Percentiles rank a stretch among this genome's conserved stretches.
phyloP scores from a whole-genome alignment of 2,888 invertebrate genomes.

The Cheilosia grossa region DNA sequence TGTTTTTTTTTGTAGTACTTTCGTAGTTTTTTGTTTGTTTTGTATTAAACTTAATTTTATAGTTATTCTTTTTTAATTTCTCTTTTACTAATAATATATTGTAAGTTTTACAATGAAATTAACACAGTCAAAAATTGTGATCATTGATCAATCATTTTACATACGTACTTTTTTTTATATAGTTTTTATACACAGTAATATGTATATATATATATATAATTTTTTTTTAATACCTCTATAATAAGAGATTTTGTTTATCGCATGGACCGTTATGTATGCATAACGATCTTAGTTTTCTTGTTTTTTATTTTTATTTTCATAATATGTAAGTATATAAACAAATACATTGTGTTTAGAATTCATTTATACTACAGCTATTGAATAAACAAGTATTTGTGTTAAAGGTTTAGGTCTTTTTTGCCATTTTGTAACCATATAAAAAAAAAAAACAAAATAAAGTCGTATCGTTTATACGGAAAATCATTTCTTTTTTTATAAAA shows the following conservation, averaged over 20 bases:
- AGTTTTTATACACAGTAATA: constrained; percentile 72
- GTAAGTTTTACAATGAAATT: constrained; percentile 81
- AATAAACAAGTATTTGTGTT: too few relatives aligned
- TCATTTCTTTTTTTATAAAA: not conserved
- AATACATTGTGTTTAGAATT: constrained; percentile 1
- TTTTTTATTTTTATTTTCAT: not conserved
- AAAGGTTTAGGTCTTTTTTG: too few relatives aligned
- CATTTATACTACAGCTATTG: constrained; percentile 1
- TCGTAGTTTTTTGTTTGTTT: constrained; percentile 73
- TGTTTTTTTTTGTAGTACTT: constrained; percentile 65
- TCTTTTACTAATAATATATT: constrained; percentile 76
- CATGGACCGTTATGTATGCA: constrained; percentile 57
- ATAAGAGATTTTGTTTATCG: constrained; percentile 57
- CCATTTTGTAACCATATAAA: too few relatives aligned
- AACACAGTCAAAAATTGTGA: constrained; percentile 83
- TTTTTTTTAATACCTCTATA: constrained; percentile 58
- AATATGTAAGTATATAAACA: constrained; percentile 2
- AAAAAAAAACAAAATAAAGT: too few relatives aligned
- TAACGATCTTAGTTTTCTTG: constrained; percentile 13
- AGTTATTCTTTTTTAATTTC: constrained; percentile 74
- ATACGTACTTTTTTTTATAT: constrained; percentile 77
- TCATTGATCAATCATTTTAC: constrained; percentile 82
- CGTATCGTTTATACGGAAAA: not conserved
- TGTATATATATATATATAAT: constrained; percentile 53
- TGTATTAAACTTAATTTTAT: constrained; percentile 73